phyloP scores from a whole-genome alignment of 2,113 vertebrate species.

The Plestiodon gilberti region DNA sequence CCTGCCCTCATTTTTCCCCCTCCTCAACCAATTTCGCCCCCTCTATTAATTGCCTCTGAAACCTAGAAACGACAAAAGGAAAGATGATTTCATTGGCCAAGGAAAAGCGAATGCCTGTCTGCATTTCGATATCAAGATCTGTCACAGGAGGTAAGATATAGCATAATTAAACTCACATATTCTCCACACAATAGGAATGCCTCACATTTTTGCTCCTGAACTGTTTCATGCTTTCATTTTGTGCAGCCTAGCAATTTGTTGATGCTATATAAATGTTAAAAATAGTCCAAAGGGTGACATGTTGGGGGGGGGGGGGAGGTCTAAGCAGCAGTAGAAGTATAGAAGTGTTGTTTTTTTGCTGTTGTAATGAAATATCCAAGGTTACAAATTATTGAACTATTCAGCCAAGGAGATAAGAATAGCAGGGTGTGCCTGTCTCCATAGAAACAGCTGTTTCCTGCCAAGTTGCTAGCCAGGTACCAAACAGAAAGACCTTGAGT shows the following conservation, averaged over 20 bases:
- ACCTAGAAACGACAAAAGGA: background rate
- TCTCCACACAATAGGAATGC: background rate
- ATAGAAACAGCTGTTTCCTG: slow-evolving; percentile 5
- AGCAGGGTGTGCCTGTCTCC: slow-evolving; percentile 6
- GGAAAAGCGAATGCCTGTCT: background rate
- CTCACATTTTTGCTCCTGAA: background rate
- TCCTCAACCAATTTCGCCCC: no score
- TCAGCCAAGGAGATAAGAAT: slow-evolving; percentile 1
- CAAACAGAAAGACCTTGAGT: slow-evolving; percentile 3
- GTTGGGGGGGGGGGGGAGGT: background rate
- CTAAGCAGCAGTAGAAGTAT: background rate
- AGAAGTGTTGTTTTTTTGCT: background rate
- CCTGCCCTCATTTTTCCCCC: no score
- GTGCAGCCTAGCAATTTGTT: background rate
- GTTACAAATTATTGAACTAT: background rate
- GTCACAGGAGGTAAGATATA: background rate
- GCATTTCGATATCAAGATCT: background rate
- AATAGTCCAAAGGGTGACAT: background rate
- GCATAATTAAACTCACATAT: background rate
- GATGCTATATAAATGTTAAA: background rate
- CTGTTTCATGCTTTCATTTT: background rate
- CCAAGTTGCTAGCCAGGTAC: slow-evolving; percentile 1
- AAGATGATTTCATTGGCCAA: background rate
- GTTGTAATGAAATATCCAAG: background rate
- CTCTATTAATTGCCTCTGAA: background rate